Percentiles rank a stretch among this genome's conserved stretches.
phyloP scores from a whole-genome alignment of 2,797 vertebrate species.

The Petrocephalus schoutedeni region DNA sequence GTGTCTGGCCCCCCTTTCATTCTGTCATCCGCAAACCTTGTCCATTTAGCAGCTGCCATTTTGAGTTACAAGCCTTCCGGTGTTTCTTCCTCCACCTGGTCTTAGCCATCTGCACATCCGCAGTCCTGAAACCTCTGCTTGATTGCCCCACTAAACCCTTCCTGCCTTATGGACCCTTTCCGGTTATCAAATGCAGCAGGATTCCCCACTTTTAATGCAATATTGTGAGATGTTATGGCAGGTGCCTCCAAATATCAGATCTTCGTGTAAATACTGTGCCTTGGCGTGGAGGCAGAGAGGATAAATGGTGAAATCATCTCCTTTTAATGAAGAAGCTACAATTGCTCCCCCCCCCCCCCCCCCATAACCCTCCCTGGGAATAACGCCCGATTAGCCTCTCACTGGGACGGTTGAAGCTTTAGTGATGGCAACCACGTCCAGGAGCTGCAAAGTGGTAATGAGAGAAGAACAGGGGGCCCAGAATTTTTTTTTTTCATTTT shows the following conservation, averaged over 20 bases:
- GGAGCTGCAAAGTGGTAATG: slow-evolving; percentile 30
- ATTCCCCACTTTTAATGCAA: not conserved
- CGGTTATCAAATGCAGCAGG: not conserved
- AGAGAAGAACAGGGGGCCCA: not conserved
- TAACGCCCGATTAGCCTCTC: slow-evolving; percentile 40
- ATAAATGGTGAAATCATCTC: slow-evolving; percentile 48
- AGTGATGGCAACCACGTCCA: slow-evolving; percentile 45
- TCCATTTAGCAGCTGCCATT: not conserved
- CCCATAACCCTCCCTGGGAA: not conserved
- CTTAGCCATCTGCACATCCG: not conserved
- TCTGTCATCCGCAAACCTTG: not conserved
- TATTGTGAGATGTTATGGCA: not conserved
- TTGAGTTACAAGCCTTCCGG: not conserved
- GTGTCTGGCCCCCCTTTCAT: not conserved
- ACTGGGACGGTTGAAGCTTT: slow-evolving; percentile 39
- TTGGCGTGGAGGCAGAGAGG: not conserved
- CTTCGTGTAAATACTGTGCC: not conserved
- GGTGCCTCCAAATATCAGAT: not conserved
- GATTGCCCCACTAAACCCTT: not conserved
- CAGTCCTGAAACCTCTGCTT: not conserved
- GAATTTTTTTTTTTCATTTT: slow-evolving; percentile 20
- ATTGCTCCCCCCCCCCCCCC: slow-evolving; percentile 43
- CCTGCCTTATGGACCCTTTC: not conserved
- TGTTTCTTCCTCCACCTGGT: not conserved
- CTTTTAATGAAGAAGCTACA: slow-evolving; percentile 63